Evolutionary conservation across 1,140 invertebrate genomes (phyloP).

Genomic region (Euwallacea fornicatus): DNA sequence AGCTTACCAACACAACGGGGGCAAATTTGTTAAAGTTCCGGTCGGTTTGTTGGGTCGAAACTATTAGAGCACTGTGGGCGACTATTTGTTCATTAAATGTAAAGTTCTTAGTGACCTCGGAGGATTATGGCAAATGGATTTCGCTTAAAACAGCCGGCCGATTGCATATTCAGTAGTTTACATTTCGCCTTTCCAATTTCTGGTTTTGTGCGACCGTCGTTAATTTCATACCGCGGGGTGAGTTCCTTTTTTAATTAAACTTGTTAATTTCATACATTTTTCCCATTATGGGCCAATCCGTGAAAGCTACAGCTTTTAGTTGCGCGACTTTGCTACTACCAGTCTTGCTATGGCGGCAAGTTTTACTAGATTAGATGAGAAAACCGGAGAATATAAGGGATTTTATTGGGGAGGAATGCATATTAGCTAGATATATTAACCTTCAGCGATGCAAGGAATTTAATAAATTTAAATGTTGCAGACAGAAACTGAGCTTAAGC

Average conservation of each 20-base stretch:
- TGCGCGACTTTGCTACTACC: too few species aligned
- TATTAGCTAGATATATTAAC: slow-evolving; percentile 5
- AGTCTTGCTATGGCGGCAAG: too few species aligned
- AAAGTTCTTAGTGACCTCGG: slow-evolving; percentile 34
- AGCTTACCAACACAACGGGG: not conserved
- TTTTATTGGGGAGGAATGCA: not conserved
- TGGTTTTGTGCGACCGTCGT: slow-evolving; percentile 20
- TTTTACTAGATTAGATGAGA: too few species aligned
- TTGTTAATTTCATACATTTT: not conserved
- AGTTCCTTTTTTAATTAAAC: not conserved
- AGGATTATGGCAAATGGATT: slow-evolving; percentile 39
- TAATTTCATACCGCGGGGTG: not conserved
- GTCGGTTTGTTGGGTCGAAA: slow-evolving; percentile 32
- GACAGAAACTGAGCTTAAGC: not conserved
- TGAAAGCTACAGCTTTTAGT: too few species aligned
- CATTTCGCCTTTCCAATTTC: slow-evolving; percentile 33
- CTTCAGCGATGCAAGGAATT: slow-evolving; percentile 9
- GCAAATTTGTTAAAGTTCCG: slow-evolving; percentile 33
- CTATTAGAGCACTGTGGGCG: slow-evolving; percentile 21
- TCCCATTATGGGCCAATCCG: not conserved
- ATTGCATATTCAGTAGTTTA: slow-evolving; percentile 40
- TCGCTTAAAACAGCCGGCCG: slow-evolving; percentile 33
- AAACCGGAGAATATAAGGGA: not conserved
- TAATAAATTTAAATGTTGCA: slow-evolving; percentile 5
- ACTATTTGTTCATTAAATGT: slow-evolving; percentile 39